A percentile compares a stretch with the other conserved stretches of the same genome.
Evolutionary conservation across 2,113 vertebrate genomes (phyloP).

Genomic region (Alethe diademata): DNA sequence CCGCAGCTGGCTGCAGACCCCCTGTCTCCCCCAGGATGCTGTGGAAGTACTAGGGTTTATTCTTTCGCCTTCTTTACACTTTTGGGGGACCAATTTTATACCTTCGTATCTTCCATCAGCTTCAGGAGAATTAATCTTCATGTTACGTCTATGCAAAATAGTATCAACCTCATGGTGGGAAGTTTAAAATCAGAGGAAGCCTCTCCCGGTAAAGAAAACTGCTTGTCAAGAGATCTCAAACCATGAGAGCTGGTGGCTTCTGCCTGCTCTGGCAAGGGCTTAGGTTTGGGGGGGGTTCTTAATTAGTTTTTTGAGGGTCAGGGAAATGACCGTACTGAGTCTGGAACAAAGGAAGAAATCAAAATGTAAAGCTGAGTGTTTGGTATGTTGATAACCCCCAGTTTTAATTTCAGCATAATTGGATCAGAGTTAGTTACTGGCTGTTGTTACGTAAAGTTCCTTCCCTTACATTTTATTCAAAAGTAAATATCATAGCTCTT

Average conservation of each 20-base stretch:
- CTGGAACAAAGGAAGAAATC: conserved; percentile 51
- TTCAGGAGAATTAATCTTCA: not conserved
- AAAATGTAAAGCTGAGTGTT: conserved; percentile 42
- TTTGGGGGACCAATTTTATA: not conserved
- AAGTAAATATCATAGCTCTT: conserved; percentile 31
- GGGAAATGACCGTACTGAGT: conserved; percentile 2
- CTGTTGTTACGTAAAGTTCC: conserved; percentile 29
- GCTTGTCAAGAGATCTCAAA: not conserved
- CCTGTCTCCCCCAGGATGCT: not conserved
- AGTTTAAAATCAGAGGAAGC: conserved; percentile 11
- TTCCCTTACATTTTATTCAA: conserved; percentile 13
- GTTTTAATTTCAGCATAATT: conserved; percentile 54
- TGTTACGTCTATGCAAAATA: not conserved
- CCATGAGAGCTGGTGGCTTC: not conserved
- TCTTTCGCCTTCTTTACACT: not conserved
- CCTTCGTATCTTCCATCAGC: not conserved
- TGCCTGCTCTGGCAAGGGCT: not conserved
- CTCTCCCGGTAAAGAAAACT: not conserved
- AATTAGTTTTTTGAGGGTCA: conserved; percentile 45
- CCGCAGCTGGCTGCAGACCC: not conserved
- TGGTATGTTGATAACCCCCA: conserved; percentile 24
- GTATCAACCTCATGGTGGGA: not conserved
- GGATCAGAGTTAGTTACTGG: not conserved
- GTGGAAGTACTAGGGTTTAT: not conserved
- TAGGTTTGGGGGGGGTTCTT: not conserved